Percentiles rank a stretch among this genome's conserved stretches.
These are phyloP conservation scores for Melanotaenia boesemani DNA, from an alignment of 2,797 vertebrate species.

Conservation along the genomic window DNA sequence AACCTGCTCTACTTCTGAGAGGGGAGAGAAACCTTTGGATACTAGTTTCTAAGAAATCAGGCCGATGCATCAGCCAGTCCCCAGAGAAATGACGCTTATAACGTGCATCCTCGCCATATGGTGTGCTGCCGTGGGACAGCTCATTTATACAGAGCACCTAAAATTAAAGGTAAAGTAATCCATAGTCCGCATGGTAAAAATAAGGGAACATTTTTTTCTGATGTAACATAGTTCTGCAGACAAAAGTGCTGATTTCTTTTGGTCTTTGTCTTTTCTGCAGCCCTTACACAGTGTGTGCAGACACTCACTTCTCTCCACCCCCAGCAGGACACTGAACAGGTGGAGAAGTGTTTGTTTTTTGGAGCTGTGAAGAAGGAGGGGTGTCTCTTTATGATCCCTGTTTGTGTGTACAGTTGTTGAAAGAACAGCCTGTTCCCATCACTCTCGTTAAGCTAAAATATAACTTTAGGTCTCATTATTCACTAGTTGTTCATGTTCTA, in stretches of 20 bases:
- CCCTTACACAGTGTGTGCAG: slow-evolving; percentile 22
- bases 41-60: slow-evolving; percentile 39
- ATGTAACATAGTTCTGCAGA: slow-evolving; percentile 21
- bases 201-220: background rate
- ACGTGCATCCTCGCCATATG: slow-evolving; percentile 54
- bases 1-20: slow-evolving; percentile 38
- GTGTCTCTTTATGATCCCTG: slow-evolving; percentile 59
- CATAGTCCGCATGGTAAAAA: slow-evolving; percentile 1
- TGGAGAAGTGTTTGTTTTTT: slow-evolving; percentile 69
- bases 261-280: slow-evolving; percentile 42
- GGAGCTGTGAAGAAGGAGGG: slow-evolving; percentile 32
- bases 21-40: slow-evolving; percentile 14
- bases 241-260: background rate
- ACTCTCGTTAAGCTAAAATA: slow-evolving; percentile 23
- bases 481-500: background rate
- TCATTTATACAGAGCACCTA: slow-evolving; percentile 13
- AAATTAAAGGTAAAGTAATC: slow-evolving; percentile 19
- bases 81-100: slow-evolving; percentile 50
- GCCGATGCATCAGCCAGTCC: slow-evolving; percentile 38
- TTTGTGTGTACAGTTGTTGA: slow-evolving; percentile 69
- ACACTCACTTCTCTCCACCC: slow-evolving; percentile 41
- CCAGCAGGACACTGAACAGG: slow-evolving; percentile 71
- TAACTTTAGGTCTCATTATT: slow-evolving; percentile 12
- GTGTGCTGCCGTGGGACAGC: slow-evolving; percentile 15
- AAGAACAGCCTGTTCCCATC: slow-evolving; percentile 53